Evolutionary conservation across 2,888 invertebrate genomes (phyloP), one percentile per base, ranked within the genome.

Genomic region (Prionchulus punctatus): DNA sequence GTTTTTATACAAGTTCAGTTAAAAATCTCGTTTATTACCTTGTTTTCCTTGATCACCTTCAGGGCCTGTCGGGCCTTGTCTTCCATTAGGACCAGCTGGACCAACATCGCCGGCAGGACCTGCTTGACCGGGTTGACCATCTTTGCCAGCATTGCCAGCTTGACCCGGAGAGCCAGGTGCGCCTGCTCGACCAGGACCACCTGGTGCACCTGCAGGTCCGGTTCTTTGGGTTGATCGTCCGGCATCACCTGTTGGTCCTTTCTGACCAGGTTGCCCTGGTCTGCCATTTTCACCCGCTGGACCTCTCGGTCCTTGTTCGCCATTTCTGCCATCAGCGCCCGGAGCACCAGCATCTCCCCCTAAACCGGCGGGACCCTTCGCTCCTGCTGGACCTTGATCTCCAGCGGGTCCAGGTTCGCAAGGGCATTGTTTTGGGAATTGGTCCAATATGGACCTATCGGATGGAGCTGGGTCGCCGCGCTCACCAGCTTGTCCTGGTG

Each of bases 341-440:
- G 45, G 45, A 12, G 45, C 45, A 45, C 45, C 45, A 45, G 45
- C 18, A 23, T 45, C 45, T 12, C 45, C 45, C 4, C 18, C 18
- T 23, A 23, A 23, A 7, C 45, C 45, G 23, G 12, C 45, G 45
- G 45, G 45, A 23, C 45, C 45, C 4, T 23, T 12, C 4, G 12
- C 23, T 12, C 45, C 45, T 45, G 45, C 18, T n/a, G 18, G 45
- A 7, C 45, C 45, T 12, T 12, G 45, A 23, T 45, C 45, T 12
- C 45, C 45, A 45, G 23, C 23, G 12, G 45, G 45, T n/a, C 18
- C 45, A n/a, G n/a, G n/a, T 45, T 45, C 45, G 45, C 45, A 45
- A 12, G 45, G 45, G 45, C 45, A 45, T 23, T n/a, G 23, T 23
- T 45, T 45, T 23, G 45, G 45, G 23, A n/a, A 23, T 7, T 23